These are phyloP conservation scores for Heteromurus nitidus DNA, from an alignment of 2,888 invertebrate genomes.

Conservation along the genomic window DNA sequence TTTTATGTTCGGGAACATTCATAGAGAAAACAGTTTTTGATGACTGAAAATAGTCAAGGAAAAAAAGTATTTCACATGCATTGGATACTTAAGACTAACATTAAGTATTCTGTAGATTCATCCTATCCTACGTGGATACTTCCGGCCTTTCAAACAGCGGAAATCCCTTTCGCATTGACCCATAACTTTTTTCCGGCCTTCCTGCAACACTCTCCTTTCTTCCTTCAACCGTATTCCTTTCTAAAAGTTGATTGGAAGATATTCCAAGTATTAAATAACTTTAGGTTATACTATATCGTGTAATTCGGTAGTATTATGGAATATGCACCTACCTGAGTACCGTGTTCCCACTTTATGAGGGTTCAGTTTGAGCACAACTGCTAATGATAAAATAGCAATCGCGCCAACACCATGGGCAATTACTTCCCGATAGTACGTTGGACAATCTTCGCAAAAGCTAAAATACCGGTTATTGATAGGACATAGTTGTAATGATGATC, in stretches of 20 bases:
- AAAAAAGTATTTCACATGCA: too few species aligned
- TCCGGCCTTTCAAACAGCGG: slow-evolving; percentile 49
- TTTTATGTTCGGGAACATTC: too few species aligned
- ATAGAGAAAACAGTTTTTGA: too few species aligned
- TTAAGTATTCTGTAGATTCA: too few species aligned
- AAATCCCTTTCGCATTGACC: slow-evolving; percentile 55
- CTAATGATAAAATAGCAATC: slow-evolving; percentile 57
- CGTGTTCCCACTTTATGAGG: slow-evolving; percentile 53
- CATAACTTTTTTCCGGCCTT: slow-evolving; percentile 44
- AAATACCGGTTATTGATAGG: not conserved
- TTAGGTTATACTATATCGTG: not conserved
- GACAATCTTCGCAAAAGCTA: slow-evolving; percentile 59
- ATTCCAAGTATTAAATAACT: not conserved
- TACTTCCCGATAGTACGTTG: slow-evolving; percentile 58
- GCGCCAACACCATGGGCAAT: slow-evolving; percentile 61
- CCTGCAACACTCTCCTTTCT: slow-evolving; percentile 46
- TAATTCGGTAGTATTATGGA: not conserved
- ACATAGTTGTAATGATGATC: too few species aligned
- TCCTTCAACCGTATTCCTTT: slow-evolving; percentile 55
- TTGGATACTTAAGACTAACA: too few species aligned
- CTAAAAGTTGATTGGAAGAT: slow-evolving; percentile 17
- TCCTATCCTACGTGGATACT: too few species aligned
- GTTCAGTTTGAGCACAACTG: slow-evolving; percentile 52
- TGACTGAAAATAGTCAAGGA: too few species aligned
- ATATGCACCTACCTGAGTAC: slow-evolving; percentile 51